These are phyloP conservation scores for Amphibalanus amphitrite DNA, from an alignment of 1,140 invertebrate species.

Conservation along the genomic window DNA sequence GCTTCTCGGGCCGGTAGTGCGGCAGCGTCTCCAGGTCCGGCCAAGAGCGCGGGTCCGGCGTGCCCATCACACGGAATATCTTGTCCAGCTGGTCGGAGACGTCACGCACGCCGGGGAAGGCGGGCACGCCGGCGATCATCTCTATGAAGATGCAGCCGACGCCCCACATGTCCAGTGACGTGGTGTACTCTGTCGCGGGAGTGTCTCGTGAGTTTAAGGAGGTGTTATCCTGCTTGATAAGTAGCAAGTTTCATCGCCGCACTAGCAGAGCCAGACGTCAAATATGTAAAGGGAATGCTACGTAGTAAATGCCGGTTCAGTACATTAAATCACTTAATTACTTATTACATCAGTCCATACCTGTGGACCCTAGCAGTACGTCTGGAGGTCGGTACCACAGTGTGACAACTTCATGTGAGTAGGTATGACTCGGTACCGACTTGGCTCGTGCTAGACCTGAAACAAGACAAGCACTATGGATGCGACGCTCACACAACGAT, in stretches of 20 bases:
- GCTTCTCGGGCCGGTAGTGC: constrained; percentile 64
- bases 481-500: no score
- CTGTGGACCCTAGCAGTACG: constrained; percentile 32
- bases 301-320: not conserved
- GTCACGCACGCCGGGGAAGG: constrained; percentile 87
- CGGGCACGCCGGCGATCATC: constrained; percentile 88
- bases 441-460: constrained; percentile 2
- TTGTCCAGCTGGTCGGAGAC: constrained; percentile 90
- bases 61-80: constrained; percentile 88
- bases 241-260: not conserved
- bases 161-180: constrained; percentile 82
- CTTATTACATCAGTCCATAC: not conserved
- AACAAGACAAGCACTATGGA: not conserved
- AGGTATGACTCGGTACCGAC: constrained; percentile 7
- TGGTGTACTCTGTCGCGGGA: constrained; percentile 74
- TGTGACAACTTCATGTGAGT: constrained; percentile 32
- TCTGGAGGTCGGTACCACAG: constrained; percentile 71
- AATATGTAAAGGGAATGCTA: not conserved
- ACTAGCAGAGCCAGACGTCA: not conserved
- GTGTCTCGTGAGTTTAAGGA: no score
- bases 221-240: no score
- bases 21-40: constrained; percentile 65
- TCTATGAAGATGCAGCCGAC: constrained; percentile 96
- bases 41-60: constrained; percentile 81
- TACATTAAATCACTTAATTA: not conserved